Base-by-base conservation (phyloP, 2,797 vertebrate species). In the Etheostoma nigrum region DNA sequence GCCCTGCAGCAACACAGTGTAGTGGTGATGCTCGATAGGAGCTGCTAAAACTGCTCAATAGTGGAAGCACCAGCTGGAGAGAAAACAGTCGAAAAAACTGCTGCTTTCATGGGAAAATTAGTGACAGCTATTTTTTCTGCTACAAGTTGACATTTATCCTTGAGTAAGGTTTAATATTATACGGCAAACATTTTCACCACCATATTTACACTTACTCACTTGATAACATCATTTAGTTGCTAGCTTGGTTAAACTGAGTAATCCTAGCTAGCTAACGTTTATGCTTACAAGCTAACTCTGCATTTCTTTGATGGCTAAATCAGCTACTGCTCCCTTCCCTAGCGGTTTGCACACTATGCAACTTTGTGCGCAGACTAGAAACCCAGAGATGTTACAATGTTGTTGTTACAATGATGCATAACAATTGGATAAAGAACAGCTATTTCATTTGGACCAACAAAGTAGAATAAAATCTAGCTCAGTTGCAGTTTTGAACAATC, bases 21-120 rank as follows among this genome's bases (percentile, higher is more conserved):
- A 51, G 79, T 60, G 61, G 15, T 36, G 59, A 76, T 71, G 79
- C 85, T 79, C 67, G 52, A 75, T 79, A 72, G 8, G 72, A 87
- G 80, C 81, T 69, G 83, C 67, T 72, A 66, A 80, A 85, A 69
- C 69, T 33, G 81, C 79, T 83, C 78, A 30, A 72, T 78, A 67
- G 73, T 82, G 79, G 68, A 78, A 73, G 65, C 78, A 74, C 81
- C 89, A 91, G 90, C 77, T 91, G 86, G 82, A 75, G 83, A 78
- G 59, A 69, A 75, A 82, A 82, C 70, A 74, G 14, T 70, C 49
- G 66, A 68, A 61, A 54, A 61, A 73, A 60, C 67, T 48, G 73
- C 69, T 77, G 84, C 61, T 83, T 83, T 78, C 53, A 30, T 57
- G 48, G 48, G 44, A 62, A 61, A 57, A 67, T 52, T 2, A 72